Conservation (phyloP, 2,888 invertebrate species). For the Drosophila mettleri region DNA sequence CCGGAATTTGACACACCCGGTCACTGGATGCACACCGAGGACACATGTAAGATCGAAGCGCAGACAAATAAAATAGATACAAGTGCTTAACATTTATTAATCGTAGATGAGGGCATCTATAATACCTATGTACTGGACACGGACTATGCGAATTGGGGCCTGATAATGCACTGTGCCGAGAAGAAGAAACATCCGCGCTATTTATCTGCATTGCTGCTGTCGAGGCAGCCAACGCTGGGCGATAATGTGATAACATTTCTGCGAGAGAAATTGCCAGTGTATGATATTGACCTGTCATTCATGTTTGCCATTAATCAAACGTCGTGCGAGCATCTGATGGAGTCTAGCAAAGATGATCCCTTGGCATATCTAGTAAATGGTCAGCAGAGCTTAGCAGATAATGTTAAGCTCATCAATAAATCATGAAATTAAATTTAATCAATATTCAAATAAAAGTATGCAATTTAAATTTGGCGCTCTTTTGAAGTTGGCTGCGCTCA, state of each 20-base stretch:
- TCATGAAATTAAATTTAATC: slow-evolving; percentile 6
- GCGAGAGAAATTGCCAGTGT: slow-evolving; percentile 86
- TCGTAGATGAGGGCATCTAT: slow-evolving; percentile 93
- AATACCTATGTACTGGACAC: slow-evolving; percentile 95
- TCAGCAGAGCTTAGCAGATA: slow-evolving; percentile 72
- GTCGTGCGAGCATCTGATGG: slow-evolving; percentile 85
- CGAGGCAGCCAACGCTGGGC: slow-evolving; percentile 87
- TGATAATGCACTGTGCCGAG: slow-evolving; percentile 94
- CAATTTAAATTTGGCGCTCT: slow-evolving; percentile 35
- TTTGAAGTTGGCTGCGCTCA: slow-evolving; percentile 24
- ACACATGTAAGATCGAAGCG: slow-evolving; percentile 88
- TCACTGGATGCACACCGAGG: slow-evolving; percentile 95
- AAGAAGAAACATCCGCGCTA: slow-evolving; percentile 91
- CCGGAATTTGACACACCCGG: slow-evolving; percentile 90
- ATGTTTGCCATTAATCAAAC: slow-evolving; percentile 93
- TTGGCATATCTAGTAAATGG: slow-evolving; percentile 83
- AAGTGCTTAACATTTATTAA: neutral
- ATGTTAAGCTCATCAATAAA: slow-evolving; percentile 78
- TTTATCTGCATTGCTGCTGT: slow-evolving; percentile 92
- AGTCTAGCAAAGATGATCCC: slow-evolving; percentile 82
- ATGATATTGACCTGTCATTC: slow-evolving; percentile 93
- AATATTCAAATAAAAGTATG: slow-evolving; percentile 6
- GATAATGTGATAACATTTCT: slow-evolving; percentile 86
- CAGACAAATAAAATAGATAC: neutral
- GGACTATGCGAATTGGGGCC: slow-evolving; percentile 92